Percentiles rank a stretch among this genome's conserved stretches.
phyloP scores from a whole-genome alignment of 2,113 vertebrate species.

The Neoarius graeffei region DNA sequence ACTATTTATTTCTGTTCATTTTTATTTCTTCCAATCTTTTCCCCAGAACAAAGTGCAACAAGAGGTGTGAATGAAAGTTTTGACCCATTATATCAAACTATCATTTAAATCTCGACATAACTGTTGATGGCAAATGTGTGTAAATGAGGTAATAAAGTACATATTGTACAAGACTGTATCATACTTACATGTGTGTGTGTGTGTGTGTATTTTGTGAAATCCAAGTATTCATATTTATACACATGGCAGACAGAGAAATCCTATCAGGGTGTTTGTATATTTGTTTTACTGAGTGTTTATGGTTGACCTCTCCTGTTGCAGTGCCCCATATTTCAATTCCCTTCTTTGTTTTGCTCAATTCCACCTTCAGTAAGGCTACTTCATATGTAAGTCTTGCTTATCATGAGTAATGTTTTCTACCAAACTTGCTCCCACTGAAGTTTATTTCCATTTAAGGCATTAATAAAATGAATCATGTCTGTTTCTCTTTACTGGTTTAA shows the following conservation, averaged over 20 bases:
- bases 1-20: background rate
- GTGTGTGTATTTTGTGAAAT: background rate
- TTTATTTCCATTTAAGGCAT: constrained; percentile 12
- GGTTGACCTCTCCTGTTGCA: background rate
- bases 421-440: background rate
- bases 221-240: constrained; percentile 15
- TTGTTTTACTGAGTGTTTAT: background rate
- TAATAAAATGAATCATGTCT: constrained; percentile 24
- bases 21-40: background rate
- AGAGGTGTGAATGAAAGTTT: background rate
- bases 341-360: background rate
- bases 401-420: background rate
- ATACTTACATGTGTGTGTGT: background rate
- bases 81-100: background rate
- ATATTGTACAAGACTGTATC: background rate
- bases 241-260: constrained; percentile 24
- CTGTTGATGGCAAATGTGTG: background rate
- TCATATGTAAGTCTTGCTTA: background rate
- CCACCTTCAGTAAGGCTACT: background rate
- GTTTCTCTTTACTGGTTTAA: constrained; percentile 12
- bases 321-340: background rate
- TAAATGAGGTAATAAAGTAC: background rate
- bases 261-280: background rate
- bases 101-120: background rate
- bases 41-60: background rate